Base-by-base conservation (phyloP, 2,113 vertebrate species). In the Prochilodus magdalenae region DNA sequence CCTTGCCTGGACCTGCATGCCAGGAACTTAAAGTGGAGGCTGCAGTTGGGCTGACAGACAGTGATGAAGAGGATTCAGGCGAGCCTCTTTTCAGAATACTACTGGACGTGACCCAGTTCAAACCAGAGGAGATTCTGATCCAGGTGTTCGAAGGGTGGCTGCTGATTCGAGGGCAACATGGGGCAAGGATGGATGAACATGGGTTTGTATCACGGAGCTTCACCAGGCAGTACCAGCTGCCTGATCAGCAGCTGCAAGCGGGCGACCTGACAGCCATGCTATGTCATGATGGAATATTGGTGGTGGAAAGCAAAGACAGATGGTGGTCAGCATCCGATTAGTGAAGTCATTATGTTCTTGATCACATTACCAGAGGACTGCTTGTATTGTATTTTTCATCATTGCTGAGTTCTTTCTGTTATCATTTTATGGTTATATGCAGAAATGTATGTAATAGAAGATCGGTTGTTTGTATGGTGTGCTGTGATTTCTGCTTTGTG, bases 101-200 rank as follows among this genome's bases (percentile, higher is more conserved):
- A 75, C 83, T 97, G 91, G 95, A 97, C 0, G 94, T 95, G 71
- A 94, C 95, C 81, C 95, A 96, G 84, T 96, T 96, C 85, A 91
- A 93, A 27, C 94, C 95, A 0, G 95, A 96, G 84, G 95, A 97
- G n/a, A 90, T 97, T 83, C 93, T 96, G 69, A 96, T 97, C 78
- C 95, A 97, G 89, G 94, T 94, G 73, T 96, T 94, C 0, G 94
- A 97, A 86, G 95, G 95, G 29, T 96, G 95, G 95, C 93, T 96
- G 60, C 87, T 96, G 86, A 90, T 96, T 53, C 94, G 93, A 84
- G 94, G 93, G 70, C 93, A 92, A 26, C 95, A 97, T 0, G 93
- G 90, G 13, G 80, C 84, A 85, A 91, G 94, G 83, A 95, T 96
- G 94, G 95, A 96, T 0, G 95, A 96, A 79, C 95, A 96, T 0